These are phyloP conservation scores for Apeira syringaria DNA, from an alignment of 2,888 invertebrate genomes.

Conservation along the genomic window DNA sequence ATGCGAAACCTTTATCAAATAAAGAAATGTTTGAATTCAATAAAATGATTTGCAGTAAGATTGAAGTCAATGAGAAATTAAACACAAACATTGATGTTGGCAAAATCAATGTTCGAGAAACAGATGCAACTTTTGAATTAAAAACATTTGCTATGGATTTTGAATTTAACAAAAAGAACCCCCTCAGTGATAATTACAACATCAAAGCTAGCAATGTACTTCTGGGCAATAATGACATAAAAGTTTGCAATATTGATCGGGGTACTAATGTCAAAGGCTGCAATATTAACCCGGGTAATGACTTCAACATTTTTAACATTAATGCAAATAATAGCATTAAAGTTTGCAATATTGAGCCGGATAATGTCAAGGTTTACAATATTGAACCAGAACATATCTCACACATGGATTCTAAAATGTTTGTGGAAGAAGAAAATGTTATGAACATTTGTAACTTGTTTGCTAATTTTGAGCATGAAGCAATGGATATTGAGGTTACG, in stretches of 20 bases:
- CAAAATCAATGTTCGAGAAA: background rate
- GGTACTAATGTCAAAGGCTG: no score
- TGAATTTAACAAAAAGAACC: background rate
- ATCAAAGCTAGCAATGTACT: no score
- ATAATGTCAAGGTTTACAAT: background rate
- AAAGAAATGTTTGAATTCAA: constrained; percentile 1
- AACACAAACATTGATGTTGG: background rate
- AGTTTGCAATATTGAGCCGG: no score
- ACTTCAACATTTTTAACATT: no score
- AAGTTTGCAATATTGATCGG: background rate
- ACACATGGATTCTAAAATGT: constrained; percentile 3
- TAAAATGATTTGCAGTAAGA: background rate
- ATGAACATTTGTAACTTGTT: background rate
- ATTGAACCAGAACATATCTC: background rate
- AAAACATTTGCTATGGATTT: background rate
- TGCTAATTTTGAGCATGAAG: constrained; percentile 6
- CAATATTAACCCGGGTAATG: no score
- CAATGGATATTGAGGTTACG: constrained; percentile 42
- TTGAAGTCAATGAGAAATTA: background rate
- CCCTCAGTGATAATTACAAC: background rate
- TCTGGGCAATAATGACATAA: background rate
- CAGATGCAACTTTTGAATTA: background rate
- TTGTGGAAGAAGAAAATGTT: background rate
- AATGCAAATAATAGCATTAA: background rate
- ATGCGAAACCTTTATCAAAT: constrained; percentile 22